Percentiles rank a stretch among this genome's conserved stretches.
These are phyloP conservation scores for Botia almorhae DNA, from an alignment of 2,797 vertebrate genomes.

Conservation along the genomic window DNA sequence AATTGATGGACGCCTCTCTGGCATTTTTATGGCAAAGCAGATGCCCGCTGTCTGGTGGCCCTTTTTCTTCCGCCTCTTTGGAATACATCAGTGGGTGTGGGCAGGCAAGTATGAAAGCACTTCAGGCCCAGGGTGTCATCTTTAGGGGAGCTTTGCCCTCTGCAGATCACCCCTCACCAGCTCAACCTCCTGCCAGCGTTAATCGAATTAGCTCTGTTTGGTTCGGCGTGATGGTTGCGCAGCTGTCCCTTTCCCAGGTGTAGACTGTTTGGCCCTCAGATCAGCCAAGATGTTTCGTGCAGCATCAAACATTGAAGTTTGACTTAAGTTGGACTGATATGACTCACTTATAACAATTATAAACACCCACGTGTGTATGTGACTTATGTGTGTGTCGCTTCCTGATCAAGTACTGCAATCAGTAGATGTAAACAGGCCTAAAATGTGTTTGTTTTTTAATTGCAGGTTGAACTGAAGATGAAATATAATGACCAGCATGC, in stretches of 20 bases:
- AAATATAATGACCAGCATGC: conserved; percentile 95
- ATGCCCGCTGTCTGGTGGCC: conserved; percentile 64
- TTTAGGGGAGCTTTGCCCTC: conserved; percentile 35
- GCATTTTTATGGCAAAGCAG: conserved; percentile 69
- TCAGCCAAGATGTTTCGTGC: not conserved
- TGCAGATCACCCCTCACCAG: conserved; percentile 22
- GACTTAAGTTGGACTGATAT: not conserved
- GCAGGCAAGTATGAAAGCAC: conserved; percentile 48
- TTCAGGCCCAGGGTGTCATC: conserved; percentile 56
- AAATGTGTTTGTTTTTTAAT: not conserved
- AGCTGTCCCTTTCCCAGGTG: conserved; percentile 38
- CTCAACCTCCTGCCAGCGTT: conserved; percentile 45
- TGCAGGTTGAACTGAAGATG: conserved; percentile 94
- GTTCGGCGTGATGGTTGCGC: not conserved
- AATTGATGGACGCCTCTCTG: conserved; percentile 75
- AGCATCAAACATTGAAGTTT: not conserved
- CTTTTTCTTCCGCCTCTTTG: conserved; percentile 42
- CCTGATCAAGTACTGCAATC: not conserved
- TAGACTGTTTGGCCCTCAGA: not conserved
- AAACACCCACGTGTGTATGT: not conserved
- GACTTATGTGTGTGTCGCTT: not conserved
- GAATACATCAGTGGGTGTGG: conserved; percentile 62
- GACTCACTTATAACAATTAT: not conserved
- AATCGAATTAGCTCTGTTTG: conserved; percentile 48
- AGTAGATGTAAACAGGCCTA: not conserved